Conservation (phyloP, 2,113 vertebrate species). For the Peromyscus polionotus region DNA sequence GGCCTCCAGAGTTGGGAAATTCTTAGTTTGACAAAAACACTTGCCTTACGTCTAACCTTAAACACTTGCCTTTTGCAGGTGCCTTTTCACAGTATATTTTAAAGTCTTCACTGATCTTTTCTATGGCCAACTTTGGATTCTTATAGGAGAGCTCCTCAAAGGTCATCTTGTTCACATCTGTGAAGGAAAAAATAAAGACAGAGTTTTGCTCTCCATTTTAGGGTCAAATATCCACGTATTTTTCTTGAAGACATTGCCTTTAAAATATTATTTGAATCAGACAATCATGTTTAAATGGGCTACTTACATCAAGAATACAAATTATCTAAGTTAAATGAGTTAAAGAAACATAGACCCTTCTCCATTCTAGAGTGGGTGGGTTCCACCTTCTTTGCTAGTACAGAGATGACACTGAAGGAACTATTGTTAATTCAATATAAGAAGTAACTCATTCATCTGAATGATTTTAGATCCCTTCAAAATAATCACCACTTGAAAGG, state of each 20-base stretch:
- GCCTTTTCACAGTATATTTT: slow-evolving; percentile 63
- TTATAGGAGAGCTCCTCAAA: slow-evolving; percentile 72
- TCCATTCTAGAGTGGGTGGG: neutral
- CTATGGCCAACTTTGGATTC: slow-evolving; percentile 76
- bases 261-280: neutral
- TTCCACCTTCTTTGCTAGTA: neutral
- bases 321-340: neutral
- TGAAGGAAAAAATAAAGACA: slow-evolving; percentile 28
- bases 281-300: neutral
- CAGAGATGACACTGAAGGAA: neutral
- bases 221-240: neutral
- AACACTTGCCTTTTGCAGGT: slow-evolving; percentile 70
- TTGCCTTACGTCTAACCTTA: neutral
- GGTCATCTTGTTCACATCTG: slow-evolving; percentile 76
- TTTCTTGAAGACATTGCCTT: neutral
- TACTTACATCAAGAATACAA: neutral
- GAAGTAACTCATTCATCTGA: neutral
- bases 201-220: neutral
- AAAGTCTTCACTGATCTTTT: slow-evolving; percentile 78
- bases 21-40: neutral
- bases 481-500: neutral
- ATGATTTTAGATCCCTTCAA: neutral
- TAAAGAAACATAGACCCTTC: neutral
- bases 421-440: neutral
- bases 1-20: neutral